phyloP scores from a whole-genome alignment of 2,113 vertebrate genomes.

The Morone saxatilis region DNA sequence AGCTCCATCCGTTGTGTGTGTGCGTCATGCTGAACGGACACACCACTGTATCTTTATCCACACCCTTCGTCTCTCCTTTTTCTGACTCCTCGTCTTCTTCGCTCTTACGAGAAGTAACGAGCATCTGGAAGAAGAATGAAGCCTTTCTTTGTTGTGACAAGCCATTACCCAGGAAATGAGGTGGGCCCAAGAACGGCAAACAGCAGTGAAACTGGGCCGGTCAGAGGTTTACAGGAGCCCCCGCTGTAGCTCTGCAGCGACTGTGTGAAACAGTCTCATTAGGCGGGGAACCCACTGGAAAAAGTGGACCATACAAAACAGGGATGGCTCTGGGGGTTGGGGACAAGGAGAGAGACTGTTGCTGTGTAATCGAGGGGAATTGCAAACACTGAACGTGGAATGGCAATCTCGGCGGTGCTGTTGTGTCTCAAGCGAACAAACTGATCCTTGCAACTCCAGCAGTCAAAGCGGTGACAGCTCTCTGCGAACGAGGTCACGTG shows the following conservation, averaged over 20 bases:
- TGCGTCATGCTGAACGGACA: not conserved
- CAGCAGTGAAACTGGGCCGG: conserved; percentile 31
- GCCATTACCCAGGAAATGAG: conserved; percentile 55
- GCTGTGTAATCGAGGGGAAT: conserved; percentile 64
- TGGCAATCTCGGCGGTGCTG: conserved; percentile 44
- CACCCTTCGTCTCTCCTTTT: conserved; percentile 1
- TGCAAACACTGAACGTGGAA: conserved; percentile 59
- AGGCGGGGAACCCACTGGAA: conserved; percentile 58
- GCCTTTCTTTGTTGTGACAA: conserved; percentile 54
- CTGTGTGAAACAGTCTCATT: conserved; percentile 69
- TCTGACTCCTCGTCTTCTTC: not conserved
- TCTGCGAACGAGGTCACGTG: conserved; percentile 11
- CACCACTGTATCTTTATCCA: not conserved
- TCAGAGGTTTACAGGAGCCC: conserved; percentile 54
- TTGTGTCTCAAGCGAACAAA: conserved; percentile 50
- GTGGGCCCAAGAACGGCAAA: conserved; percentile 38
- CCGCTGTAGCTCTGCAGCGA: conserved; percentile 14
- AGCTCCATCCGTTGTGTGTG: conserved; percentile 16
- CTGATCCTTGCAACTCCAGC: not conserved
- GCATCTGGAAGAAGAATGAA: conserved; percentile 39
- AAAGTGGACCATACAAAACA: conserved; percentile 46
- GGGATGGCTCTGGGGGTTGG: conserved; percentile 49
- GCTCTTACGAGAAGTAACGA: conserved; percentile 17
- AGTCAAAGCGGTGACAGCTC: not conserved
- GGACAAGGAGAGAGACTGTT: conserved; percentile 52